These are phyloP conservation scores for Plutella xylostella DNA, from an alignment of 2,888 invertebrate species.

Conservation along the genomic window DNA sequence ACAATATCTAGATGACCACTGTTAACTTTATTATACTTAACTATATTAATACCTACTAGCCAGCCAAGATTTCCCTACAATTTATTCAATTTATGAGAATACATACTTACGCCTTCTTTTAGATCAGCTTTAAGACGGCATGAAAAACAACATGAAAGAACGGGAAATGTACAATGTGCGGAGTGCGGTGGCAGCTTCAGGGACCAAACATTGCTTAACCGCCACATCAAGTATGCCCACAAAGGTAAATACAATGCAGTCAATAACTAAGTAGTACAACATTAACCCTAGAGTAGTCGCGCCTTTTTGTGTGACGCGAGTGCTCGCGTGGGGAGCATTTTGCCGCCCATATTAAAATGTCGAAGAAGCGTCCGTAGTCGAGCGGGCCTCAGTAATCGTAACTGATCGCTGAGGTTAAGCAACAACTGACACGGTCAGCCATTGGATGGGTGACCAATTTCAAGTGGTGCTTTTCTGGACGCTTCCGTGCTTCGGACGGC, in stretches of 20 bases:
- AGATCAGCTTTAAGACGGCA: constrained; percentile 55
- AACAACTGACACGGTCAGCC: too few relatives aligned
- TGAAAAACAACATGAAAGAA: constrained; percentile 53
- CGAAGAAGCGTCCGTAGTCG: too few relatives aligned
- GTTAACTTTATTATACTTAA: background rate
- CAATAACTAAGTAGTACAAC: background rate
- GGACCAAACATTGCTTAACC: constrained; percentile 45
- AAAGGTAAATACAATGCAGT: constrained; percentile 33
- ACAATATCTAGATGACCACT: background rate
- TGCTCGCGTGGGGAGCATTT: too few relatives aligned
- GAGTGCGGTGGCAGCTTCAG: constrained; percentile 43
- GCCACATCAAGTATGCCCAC: constrained; percentile 57
- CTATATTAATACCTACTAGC: background rate
- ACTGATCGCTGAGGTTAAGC: too few relatives aligned
- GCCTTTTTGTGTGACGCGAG: too few relatives aligned
- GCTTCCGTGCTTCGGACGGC: too few relatives aligned
- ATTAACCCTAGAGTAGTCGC: too few relatives aligned
- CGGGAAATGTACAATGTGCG: constrained; percentile 38
- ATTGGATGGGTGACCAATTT: too few relatives aligned
- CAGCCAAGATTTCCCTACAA: too few relatives aligned
- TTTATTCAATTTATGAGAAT: background rate
- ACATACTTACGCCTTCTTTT: constrained; percentile 11
- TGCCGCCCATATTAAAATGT: too few relatives aligned
- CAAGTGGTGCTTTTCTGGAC: too few relatives aligned
- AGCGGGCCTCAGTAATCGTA: too few relatives aligned